Conservation (phyloP, 1,140 invertebrate species). For the Heterodera carotae region DNA sequence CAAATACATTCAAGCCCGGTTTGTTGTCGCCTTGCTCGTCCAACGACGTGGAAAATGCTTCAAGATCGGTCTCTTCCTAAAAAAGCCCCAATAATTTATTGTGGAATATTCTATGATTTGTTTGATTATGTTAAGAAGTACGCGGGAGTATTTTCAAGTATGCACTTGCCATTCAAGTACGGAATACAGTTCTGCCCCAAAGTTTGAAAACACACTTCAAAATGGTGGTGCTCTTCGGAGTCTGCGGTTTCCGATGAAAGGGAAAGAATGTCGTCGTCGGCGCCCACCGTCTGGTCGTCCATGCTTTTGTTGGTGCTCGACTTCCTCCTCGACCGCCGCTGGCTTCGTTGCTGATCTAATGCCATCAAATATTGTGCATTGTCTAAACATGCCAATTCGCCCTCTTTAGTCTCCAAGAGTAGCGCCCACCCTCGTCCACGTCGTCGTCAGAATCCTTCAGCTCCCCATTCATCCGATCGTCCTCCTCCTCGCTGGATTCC, state of each 20-base stretch:
- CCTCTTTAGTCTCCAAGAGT: neutral
- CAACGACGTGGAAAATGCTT: conserved; percentile 48
- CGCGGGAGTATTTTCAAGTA: too few species aligned
- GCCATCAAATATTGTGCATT: conserved; percentile 48
- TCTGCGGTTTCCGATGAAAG: conserved; percentile 44
- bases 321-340: conserved; percentile 9
- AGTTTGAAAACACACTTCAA: conserved; percentile 15
- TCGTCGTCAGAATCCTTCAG: conserved; percentile 60
- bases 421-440: conserved; percentile 46
- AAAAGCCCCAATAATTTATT: neutral
- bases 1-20: conserved; percentile 37
- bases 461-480: conserved; percentile 54
- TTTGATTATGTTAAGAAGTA: too few species aligned
- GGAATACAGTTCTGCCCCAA: too few species aligned
- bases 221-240: conserved; percentile 45
- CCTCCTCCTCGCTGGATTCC: conserved; percentile 41
- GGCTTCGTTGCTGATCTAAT: conserved; percentile 39
- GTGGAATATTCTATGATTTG: neutral
- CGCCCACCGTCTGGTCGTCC: conserved; percentile 29
- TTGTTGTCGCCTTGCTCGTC: conserved; percentile 36
- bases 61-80: conserved; percentile 53
- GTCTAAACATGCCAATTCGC: neutral
- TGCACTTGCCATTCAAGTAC: too few species aligned
- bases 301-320: conserved; percentile 37
- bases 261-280: conserved; percentile 24